A percentile compares a stretch with the other conserved stretches of the same genome.
phyloP scores from a whole-genome alignment of 2,888 invertebrate species.

The Stenoptilia bipunctidactyla region DNA sequence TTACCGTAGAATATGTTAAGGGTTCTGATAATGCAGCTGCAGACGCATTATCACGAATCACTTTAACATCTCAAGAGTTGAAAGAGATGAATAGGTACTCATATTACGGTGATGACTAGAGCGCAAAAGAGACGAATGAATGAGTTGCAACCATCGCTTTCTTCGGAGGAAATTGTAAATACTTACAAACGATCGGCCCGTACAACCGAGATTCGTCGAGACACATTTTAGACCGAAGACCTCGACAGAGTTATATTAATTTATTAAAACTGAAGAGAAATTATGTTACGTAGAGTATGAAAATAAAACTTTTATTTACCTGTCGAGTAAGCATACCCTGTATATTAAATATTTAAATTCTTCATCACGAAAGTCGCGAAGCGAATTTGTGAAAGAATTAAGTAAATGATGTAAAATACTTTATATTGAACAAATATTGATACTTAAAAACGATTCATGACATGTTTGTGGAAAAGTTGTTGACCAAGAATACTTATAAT shows the following conservation, averaged over 20 bases:
- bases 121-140: conserved; percentile 2
- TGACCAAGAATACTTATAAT: neutral
- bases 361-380: conserved; percentile 7
- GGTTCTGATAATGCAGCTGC: conserved; percentile 11
- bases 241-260: conserved; percentile 5
- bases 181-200: conserved; percentile 7
- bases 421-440: conserved; percentile 2
- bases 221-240: conserved; percentile 5
- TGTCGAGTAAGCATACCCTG: conserved; percentile 2
- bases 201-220: conserved; percentile 9
- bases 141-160: neutral
- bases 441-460: conserved; percentile 1
- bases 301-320: conserved; percentile 3
- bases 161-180: conserved; percentile 2
- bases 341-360: conserved; percentile 5
- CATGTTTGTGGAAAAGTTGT: neutral
- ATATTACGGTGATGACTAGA: conserved; percentile 9
- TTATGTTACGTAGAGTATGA: neutral
- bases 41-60: conserved; percentile 13
- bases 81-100: conserved; percentile 12
- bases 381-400: conserved; percentile 8
- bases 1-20: conserved; percentile 8
- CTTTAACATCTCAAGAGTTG: conserved; percentile 7
- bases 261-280: neutral
- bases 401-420: conserved; percentile 5